Conservation (phyloP, 1,140 invertebrate genomes). For the Colletes gigas region DNA sequence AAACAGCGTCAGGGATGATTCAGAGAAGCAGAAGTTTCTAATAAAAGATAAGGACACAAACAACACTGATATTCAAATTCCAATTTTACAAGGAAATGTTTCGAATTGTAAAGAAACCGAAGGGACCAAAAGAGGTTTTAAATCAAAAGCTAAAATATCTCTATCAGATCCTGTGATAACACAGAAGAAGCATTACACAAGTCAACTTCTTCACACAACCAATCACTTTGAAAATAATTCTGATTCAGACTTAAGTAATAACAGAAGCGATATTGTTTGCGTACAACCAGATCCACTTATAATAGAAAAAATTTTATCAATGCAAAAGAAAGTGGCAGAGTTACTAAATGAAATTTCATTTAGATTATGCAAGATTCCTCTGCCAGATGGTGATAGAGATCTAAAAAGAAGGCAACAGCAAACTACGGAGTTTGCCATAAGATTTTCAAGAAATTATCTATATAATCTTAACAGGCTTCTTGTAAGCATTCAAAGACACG, state of each 20-base stretch:
- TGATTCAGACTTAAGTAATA: slow-evolving; percentile 66
- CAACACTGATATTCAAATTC: slow-evolving; percentile 60
- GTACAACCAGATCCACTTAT: slow-evolving; percentile 65
- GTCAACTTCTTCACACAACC: slow-evolving; percentile 44
- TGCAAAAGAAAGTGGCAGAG: slow-evolving; percentile 74
- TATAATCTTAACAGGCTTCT: slow-evolving; percentile 77
- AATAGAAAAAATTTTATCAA: slow-evolving; percentile 70
- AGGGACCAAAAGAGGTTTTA: slow-evolving; percentile 39
- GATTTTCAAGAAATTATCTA: slow-evolving; percentile 79
- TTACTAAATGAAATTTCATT: slow-evolving; percentile 75
- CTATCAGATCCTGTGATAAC: slow-evolving; percentile 63
- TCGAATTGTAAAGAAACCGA: slow-evolving; percentile 33
- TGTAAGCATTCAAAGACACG: slow-evolving; percentile 71
- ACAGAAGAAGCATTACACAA: slow-evolving; percentile 60
- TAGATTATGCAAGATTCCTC: slow-evolving; percentile 73
- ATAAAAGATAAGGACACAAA: slow-evolving; percentile 44
- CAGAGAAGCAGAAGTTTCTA: slow-evolving; percentile 31
- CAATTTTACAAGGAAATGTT: slow-evolving; percentile 60
- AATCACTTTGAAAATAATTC: slow-evolving; percentile 67
- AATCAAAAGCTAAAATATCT: slow-evolving; percentile 57
- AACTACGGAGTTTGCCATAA: slow-evolving; percentile 74
- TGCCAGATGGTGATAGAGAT: slow-evolving; percentile 77
- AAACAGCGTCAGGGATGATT: slow-evolving; percentile 24
- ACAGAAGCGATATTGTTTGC: slow-evolving; percentile 33
- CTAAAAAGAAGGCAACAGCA: slow-evolving; percentile 74